A percentile compares a stretch with the other conserved stretches of the same genome.
Conservation (phyloP, 2,113 vertebrate species). For the Labrus mixtus region DNA sequence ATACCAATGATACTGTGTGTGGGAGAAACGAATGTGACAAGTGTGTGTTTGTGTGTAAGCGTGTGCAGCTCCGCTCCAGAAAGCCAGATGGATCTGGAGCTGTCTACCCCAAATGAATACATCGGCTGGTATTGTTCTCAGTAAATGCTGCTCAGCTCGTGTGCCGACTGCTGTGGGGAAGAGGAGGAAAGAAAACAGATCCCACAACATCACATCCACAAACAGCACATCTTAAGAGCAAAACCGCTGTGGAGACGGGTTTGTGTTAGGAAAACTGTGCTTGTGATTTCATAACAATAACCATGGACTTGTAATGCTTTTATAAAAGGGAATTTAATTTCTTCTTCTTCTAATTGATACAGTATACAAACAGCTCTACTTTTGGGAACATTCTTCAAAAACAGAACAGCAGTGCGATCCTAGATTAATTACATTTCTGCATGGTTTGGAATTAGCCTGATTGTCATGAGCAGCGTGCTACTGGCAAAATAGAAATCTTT, state of each 20-base stretch:
- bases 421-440: slow-evolving; percentile 9
- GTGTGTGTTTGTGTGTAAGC: background rate
- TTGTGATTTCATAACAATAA: slow-evolving; percentile 14
- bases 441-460: slow-evolving; percentile 12
- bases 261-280: slow-evolving; percentile 8
- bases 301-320: background rate
- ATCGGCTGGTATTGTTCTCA: slow-evolving; percentile 52
- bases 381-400: background rate
- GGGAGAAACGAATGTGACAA: background rate
- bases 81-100: slow-evolving; percentile 60
- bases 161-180: slow-evolving; percentile 46
- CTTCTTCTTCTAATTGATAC: background rate
- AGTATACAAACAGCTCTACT: background rate
- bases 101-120: slow-evolving; percentile 47
- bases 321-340: background rate
- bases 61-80: slow-evolving; percentile 33
- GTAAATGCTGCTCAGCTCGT: slow-evolving; percentile 41
- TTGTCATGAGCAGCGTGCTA: slow-evolving; percentile 15
- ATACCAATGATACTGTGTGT: slow-evolving; percentile 2
- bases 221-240: slow-evolving; percentile 14
- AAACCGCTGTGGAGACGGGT: slow-evolving; percentile 22
- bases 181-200: slow-evolving; percentile 22
- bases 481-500: slow-evolving; percentile 23
- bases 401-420: background rate
- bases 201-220: slow-evolving; percentile 36